Conservation (phyloP, 2,797 vertebrate genomes). For the Chelon labrosus region DNA sequence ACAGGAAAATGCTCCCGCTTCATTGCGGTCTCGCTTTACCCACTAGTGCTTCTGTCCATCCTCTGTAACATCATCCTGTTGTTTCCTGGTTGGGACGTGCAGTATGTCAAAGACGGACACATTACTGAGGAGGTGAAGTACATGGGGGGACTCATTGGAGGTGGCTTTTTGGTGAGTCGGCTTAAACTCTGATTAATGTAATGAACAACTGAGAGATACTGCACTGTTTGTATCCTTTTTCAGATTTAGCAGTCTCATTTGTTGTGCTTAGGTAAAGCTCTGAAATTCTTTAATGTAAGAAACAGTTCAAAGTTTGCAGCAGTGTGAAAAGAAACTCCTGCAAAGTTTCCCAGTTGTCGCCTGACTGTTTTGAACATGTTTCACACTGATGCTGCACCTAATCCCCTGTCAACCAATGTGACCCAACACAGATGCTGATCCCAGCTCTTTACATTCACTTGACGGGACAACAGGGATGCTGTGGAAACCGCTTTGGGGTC, state of each 20-base stretch:
- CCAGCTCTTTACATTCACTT: constrained; percentile 82
- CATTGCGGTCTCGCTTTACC: constrained; percentile 80
- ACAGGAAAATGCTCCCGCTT: constrained; percentile 83
- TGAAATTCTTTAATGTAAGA: too few species aligned
- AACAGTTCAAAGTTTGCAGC: neutral
- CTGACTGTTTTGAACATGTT: neutral
- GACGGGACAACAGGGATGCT: constrained; percentile 80
- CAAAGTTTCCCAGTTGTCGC: too few species aligned
- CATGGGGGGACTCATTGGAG: constrained; percentile 87
- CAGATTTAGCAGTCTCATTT: too few species aligned
- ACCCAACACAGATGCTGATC: constrained; percentile 76
- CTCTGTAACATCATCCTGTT: constrained; percentile 85
- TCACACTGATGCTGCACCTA: neutral
- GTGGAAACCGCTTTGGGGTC: constrained; percentile 85
- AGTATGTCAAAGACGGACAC: constrained; percentile 68
- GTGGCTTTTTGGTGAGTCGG: constrained; percentile 83
- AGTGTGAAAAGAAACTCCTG: too few species aligned
- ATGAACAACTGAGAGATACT: too few species aligned
- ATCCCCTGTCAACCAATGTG: neutral
- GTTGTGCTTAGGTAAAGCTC: too few species aligned
- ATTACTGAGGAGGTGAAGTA: constrained; percentile 86
- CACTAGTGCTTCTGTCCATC: constrained; percentile 79
- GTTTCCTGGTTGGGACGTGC: constrained; percentile 81
- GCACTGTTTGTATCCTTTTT: too few species aligned
- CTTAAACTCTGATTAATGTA: too few species aligned